Evolutionary conservation across 2,113 vertebrate genomes (phyloP), one percentile per base, ranked within the genome.

Genomic region (Triplophysa dalaica): DNA sequence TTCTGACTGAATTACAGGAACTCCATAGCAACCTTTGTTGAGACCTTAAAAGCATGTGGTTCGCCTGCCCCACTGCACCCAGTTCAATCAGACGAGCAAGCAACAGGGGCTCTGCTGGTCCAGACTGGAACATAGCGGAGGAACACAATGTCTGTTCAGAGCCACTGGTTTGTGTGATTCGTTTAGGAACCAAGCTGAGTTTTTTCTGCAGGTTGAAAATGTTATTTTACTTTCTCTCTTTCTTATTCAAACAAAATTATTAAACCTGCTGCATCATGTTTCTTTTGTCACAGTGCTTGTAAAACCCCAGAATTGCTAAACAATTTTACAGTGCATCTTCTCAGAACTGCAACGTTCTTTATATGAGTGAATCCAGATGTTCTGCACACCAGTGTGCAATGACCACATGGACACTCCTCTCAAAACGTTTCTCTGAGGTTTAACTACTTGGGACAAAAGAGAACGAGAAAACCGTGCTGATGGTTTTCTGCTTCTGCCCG

Each of bases 351-450:
- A 60, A 74, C 21, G 52, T 33, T 83, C 43, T 54, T 48, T 8
- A 10, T 22, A 56, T 72, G 70, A 83, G 74, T 83, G 82, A 11
- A 74, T 83, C 78, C 78, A 80, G 73, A 83, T 79, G 72, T 41
- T 67, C 24, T 22, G 10, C 48, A 43, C 16, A 65, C 58, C 29
- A 56, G 24, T 70, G 38, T 48, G 17, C 66, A 69, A 45, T 63
- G 58, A 66, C 43, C 33, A 70, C 65, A 65, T 52, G 21, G 63
- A 68, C 62, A 52, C 64, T 19, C 43, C 74, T 75, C 48, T 66
- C 41, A 50, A 24, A 9, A 67, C 33, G 33, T n/a, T 52, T 21
- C 61, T 54, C 66, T 74, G 29, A 58, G 52, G 64, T 56, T 54
- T 43, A 19, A 43, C 21, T 60, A 24, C 65, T 81, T 65, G 66